Base-by-base conservation (phyloP, 2,797 vertebrate species). In the Sciaenops ocellatus region DNA sequence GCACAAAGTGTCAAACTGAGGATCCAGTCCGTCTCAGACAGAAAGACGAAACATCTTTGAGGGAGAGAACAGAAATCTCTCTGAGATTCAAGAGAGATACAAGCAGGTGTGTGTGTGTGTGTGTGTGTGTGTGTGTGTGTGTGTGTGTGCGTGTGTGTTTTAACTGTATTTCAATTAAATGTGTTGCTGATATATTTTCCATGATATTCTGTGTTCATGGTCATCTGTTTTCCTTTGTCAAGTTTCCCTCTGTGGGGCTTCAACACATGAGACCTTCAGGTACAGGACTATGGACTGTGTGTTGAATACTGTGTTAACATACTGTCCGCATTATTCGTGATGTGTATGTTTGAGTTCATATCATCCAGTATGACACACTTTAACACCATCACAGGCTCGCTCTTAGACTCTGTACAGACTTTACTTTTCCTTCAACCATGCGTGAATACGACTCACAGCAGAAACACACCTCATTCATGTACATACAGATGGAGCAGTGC, bases 41-140 rank as follows among this genome's bases (percentile, higher is more conserved):
- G 26, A 24, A 56, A 67, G 67, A 72, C 62, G 76, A 82, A 77
- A 85, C 26, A 30, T 57, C 38, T 73, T 41, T 67, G 56, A 77
- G 20, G 38, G 10, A 13, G 20, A 74, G 55, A 71, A 61, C 20
- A 69, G 11, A 75, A 61, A 65, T 57, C 64, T 73, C 28, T 77
- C 30, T 1, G 7, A 52, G 59, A 20, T 16, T 73, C 52, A 80
- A 9, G 8, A 70, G 26, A 30, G 15, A 50, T 15, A 38, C 28
- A 13, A 13, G 20, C 6, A 8, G 10, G 5, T 13, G 5, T 20
- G 18, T 24, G 16, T 48, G 66, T 15, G 12, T 28, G 47, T 8
- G 71, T 57, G 47, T 61, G 30, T 59, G 44, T 28, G 44, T 51
- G 61, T 51, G 30, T 57, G 50, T 24, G 56, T 26, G 62, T 46